phyloP scores from a whole-genome alignment of 2,113 vertebrate genomes.

The Paralichthys olivaceus region DNA sequence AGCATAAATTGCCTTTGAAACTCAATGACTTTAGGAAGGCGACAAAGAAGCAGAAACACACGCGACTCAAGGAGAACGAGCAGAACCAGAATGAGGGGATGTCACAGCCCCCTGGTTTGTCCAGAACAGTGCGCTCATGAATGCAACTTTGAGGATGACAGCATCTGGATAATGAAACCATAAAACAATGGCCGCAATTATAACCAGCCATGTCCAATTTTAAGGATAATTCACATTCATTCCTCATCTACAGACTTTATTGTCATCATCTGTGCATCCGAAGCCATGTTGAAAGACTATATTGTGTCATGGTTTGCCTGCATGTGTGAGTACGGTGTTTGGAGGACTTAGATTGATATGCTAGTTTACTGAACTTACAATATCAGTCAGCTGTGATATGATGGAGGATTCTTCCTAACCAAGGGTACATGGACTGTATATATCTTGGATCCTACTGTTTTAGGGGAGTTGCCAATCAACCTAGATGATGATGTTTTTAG shows the following conservation, averaged over 20 bases:
- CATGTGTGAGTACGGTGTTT: slow-evolving; percentile 4
- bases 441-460: background rate
- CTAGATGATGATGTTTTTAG: no score
- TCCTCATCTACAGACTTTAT: slow-evolving; percentile 44
- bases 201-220: slow-evolving; percentile 38
- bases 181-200: slow-evolving; percentile 52
- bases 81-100: slow-evolving; percentile 26
- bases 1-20: slow-evolving; percentile 66
- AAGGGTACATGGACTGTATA: background rate
- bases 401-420: background rate
- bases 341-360: background rate
- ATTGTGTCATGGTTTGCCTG: slow-evolving; percentile 26
- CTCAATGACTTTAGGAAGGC: slow-evolving; percentile 34
- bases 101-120: slow-evolving; percentile 17
- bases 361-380: background rate
- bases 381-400: background rate
- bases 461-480: background rate
- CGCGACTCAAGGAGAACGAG: slow-evolving; percentile 38
- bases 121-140: slow-evolving; percentile 1
- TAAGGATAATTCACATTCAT: slow-evolving; percentile 27
- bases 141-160: slow-evolving; percentile 20
- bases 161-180: slow-evolving; percentile 42
- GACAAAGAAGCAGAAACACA: slow-evolving; percentile 35
- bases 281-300: slow-evolving; percentile 27
- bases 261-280: slow-evolving; percentile 42